These are phyloP conservation scores for Hestina assimilis DNA, from an alignment of 1,140 invertebrate genomes.

Conservation along the genomic window DNA sequence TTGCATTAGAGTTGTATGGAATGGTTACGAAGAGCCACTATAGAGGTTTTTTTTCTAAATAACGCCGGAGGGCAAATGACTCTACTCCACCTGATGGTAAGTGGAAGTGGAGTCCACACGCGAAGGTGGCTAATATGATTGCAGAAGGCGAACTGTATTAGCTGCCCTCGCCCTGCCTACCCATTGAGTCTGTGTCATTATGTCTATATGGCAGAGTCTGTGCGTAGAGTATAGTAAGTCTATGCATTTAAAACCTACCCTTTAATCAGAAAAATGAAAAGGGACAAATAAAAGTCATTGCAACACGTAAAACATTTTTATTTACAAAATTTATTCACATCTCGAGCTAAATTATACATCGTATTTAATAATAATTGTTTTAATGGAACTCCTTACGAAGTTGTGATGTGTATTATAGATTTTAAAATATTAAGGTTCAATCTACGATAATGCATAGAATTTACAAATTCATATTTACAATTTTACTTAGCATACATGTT, in stretches of 20 bases:
- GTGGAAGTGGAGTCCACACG: too few species aligned
- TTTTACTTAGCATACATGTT: slow-evolving; percentile 1
- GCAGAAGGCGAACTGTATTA: too few species aligned
- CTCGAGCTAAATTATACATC: slow-evolving; percentile 22
- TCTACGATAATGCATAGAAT: slow-evolving; percentile 13
- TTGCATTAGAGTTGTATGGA: too few species aligned
- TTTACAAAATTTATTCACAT: slow-evolving; percentile 67
- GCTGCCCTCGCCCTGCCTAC: too few species aligned
- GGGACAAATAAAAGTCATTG: slow-evolving; percentile 28
- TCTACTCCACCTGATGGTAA: too few species aligned
- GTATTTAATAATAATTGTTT: slow-evolving; percentile 15
- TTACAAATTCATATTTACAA: slow-evolving; percentile 23
- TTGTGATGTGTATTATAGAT: slow-evolving; percentile 28
- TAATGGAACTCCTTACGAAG: slow-evolving; percentile 25
- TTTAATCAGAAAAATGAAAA: not conserved
- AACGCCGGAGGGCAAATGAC: too few species aligned
- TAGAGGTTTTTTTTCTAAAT: too few species aligned
- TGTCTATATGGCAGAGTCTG: too few species aligned
- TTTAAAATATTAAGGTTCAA: slow-evolving; percentile 17
- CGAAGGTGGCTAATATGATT: too few species aligned
- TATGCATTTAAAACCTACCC: not conserved
- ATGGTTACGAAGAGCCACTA: too few species aligned
- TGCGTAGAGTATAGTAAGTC: too few species aligned
- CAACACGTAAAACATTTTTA: slow-evolving; percentile 69
- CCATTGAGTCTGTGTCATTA: too few species aligned